These are phyloP conservation scores for Campylomormyrus tamandua DNA, from an alignment of 2,113 vertebrate species.

Conservation along the genomic window DNA sequence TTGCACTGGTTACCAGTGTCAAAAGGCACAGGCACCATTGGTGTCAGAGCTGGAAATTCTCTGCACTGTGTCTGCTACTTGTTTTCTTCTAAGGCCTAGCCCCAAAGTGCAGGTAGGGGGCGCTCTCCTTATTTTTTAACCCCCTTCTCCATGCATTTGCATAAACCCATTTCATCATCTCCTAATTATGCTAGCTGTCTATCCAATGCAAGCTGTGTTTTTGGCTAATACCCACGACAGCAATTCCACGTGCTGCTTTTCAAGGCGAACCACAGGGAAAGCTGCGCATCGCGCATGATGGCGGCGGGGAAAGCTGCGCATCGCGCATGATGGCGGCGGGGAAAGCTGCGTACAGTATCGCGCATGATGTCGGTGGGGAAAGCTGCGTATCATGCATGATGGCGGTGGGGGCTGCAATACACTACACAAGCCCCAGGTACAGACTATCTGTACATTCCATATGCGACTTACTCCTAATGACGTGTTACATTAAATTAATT, in stretches of 20 bases:
- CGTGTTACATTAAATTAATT: neutral
- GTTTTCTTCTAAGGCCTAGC: neutral
- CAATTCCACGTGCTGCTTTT: conserved; percentile 28
- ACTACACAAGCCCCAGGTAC: neutral
- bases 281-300: neutral
- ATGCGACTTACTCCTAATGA: neutral
- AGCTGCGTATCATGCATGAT: neutral
- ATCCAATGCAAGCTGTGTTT: conserved; percentile 34
- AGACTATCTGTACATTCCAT: neutral
- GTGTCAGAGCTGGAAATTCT: neutral
- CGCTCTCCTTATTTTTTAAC: neutral
- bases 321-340: neutral
- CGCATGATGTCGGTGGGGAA: neutral
- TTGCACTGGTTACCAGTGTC: neutral
- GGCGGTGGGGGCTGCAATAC: neutral
- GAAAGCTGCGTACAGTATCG: neutral
- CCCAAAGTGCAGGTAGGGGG: neutral
- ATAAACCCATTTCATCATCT: conserved; percentile 1
- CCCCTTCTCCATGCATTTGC: neutral
- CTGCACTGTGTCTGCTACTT: neutral
- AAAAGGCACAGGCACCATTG: neutral
- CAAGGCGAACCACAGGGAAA: conserved; percentile 28
- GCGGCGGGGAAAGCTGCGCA: neutral
- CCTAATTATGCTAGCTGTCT: conserved; percentile 40
- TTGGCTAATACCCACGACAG: conserved; percentile 25